Base-by-base conservation (phyloP, 2,113 vertebrate genomes). In the Hippotragus niger region DNA sequence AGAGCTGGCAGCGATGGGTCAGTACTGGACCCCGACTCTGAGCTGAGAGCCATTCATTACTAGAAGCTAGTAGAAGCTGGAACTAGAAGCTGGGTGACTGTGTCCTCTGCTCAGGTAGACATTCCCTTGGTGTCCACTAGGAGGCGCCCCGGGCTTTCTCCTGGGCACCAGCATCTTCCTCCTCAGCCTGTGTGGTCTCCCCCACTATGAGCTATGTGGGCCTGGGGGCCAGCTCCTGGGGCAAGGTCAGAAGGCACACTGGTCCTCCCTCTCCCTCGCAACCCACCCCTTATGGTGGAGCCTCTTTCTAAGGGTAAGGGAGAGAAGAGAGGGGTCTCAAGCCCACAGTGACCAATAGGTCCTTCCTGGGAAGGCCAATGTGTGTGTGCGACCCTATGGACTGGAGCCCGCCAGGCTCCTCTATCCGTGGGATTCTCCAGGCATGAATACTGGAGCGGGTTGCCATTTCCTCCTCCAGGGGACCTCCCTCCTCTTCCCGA, bases 71-170 rank as follows among this genome's bases (percentile, higher is more conserved):
- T 50, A 50, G 47, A 50, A 50, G 47, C 47, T 50, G 47, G 47
- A 50, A 13, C 47, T 13, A 13, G 1, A 21, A 27, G 15, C 43
- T 57, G 5, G 0, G 13, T 1, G 6, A 12, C 67, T 1, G 10
- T 25, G n/a, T 16, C 43, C 29, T 25, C 50, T 2, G 2, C 43
- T 25, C 3, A 47, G 36, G 36, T 0, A 14, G 64, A 27, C 2
- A 3, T 93, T 60, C 78, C 82, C 52, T 8, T 17, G 1, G 5
- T n/a, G 67, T 15, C 96, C 97, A 96, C 97, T 45, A 94, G 88
- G 93, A 11, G 97, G 96, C 33, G 25, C 76, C 78, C 76, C 16
- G 83, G 90, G 33, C 90, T 3, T 14, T 58, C 87, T 92, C 53
- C 60, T 31, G 7, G 4, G 52, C 82, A 15, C 67, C 40, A 29